A percentile compares a stretch with the other conserved stretches of the same genome.
phyloP scores from a whole-genome alignment of 37 sponge, comb jelly and placozoan genomes.

The Bolinopsis microptera region DNA sequence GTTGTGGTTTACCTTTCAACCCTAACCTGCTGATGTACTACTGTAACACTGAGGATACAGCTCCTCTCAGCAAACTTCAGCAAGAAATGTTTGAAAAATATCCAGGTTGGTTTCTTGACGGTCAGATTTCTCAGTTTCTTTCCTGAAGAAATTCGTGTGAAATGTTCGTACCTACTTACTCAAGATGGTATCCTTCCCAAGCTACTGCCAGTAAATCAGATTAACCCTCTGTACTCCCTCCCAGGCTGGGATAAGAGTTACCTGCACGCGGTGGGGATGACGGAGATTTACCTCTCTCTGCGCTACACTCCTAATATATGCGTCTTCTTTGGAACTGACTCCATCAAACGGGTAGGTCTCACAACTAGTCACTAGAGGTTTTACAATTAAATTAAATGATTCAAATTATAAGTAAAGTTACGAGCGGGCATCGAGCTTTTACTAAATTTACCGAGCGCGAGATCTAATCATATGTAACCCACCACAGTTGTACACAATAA shows the following conservation, averaged over 20 bases:
- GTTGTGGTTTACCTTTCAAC: not conserved
- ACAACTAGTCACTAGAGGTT: too few relatives aligned
- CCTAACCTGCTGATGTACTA: not conserved
- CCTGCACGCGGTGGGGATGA: not conserved
- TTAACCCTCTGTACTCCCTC: too few relatives aligned
- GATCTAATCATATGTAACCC: too few relatives aligned
- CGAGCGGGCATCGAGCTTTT: too few relatives aligned
- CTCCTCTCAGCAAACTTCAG: not conserved
- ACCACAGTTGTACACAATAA: constrained; percentile 15
- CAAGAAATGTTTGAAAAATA: constrained; percentile 15
- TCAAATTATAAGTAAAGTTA: too few relatives aligned
- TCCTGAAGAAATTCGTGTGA: too few relatives aligned
- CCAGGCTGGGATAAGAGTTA: constrained; percentile 17
- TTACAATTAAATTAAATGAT: too few relatives aligned
- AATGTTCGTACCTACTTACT: too few relatives aligned
- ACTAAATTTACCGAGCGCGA: too few relatives aligned
- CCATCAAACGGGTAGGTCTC: not conserved
- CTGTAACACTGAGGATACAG: not conserved
- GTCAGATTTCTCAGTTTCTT: not conserved
- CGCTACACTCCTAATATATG: not conserved
- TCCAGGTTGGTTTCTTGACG: not conserved
- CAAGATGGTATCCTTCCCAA: too few relatives aligned
- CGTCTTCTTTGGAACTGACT: not conserved
- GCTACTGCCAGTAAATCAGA: too few relatives aligned
- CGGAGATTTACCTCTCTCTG: not conserved